These are phyloP conservation scores for Leucoptera coffeella DNA, from an alignment of 2,888 invertebrate species.

Conservation along the genomic window DNA sequence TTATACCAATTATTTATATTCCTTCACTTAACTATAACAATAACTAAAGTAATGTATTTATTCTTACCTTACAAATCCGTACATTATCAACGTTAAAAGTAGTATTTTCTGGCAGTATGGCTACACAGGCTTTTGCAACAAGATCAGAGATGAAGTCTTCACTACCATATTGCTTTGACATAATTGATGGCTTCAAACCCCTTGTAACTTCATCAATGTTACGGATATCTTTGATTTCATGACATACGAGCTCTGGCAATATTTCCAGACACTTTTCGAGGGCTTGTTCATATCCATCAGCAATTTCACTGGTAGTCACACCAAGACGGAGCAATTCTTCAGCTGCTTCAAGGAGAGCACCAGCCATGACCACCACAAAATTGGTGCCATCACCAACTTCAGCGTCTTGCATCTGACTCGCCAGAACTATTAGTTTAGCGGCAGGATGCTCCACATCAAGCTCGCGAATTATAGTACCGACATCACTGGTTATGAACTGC, in stretches of 20 bases:
- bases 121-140: slow-evolving; percentile 83
- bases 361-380: slow-evolving; percentile 92
- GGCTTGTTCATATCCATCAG: slow-evolving; percentile 91
- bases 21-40: background rate
- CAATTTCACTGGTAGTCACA: slow-evolving; percentile 93
- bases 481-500: slow-evolving; percentile 98
- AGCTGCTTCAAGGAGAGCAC: slow-evolving; percentile 85
- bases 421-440: slow-evolving; percentile 92
- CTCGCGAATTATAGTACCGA: slow-evolving; percentile 94
- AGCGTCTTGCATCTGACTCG: slow-evolving; percentile 96
- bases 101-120: slow-evolving; percentile 77
- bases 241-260: slow-evolving; percentile 72
- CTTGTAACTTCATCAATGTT: slow-evolving; percentile 65
- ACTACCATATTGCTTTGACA: slow-evolving; percentile 97
- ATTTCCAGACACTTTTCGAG: slow-evolving; percentile 85
- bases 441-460: slow-evolving; percentile 98
- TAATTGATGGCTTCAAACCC: slow-evolving; percentile 76
- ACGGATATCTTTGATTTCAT: slow-evolving; percentile 65
- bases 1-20: too few relatives aligned
- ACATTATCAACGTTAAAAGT: slow-evolving; percentile 98
- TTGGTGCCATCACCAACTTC: slow-evolving; percentile 99
- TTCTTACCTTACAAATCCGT: slow-evolving; percentile 78
- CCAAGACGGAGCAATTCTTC: slow-evolving; percentile 91
- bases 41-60: background rate
- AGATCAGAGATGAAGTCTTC: slow-evolving; percentile 87